A percentile compares a stretch with the other conserved stretches of the same genome.
Conservation (phyloP, 2,113 vertebrate species). For the Edolisoma coerulescens region DNA sequence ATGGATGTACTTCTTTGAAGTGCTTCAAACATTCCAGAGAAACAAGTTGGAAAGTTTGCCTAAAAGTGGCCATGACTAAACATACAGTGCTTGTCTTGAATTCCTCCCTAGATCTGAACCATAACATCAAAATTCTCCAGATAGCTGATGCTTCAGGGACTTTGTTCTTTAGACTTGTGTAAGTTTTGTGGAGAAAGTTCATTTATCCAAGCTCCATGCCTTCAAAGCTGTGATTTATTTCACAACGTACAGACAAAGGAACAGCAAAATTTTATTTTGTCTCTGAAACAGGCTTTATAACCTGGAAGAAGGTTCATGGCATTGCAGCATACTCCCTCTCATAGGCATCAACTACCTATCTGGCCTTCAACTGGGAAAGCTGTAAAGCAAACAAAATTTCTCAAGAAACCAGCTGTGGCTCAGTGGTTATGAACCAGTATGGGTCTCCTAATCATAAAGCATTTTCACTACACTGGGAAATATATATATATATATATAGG, state of each 20-base stretch:
- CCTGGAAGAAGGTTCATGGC: not conserved
- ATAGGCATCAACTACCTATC: not conserved
- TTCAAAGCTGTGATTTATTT: not conserved
- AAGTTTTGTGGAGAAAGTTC: not conserved
- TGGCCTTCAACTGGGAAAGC: not conserved
- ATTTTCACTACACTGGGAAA: not conserved
- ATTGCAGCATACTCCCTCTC: not conserved
- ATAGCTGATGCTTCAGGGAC: not conserved
- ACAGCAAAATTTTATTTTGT: not conserved
- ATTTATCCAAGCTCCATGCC: not conserved
- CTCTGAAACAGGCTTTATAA: not conserved
- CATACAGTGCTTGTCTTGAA: not conserved
- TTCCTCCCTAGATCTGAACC: not conserved
- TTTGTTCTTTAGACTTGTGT: not conserved
- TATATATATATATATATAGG: not conserved
- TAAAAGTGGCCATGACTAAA: not conserved
- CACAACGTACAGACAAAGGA: not conserved
- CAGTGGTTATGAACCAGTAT: not conserved
- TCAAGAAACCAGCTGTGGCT: not conserved
- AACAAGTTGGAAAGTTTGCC: not conserved
- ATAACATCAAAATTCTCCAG: not conserved
- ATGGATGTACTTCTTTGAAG: not conserved
- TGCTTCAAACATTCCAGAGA: not conserved
- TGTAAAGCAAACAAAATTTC: not conserved
- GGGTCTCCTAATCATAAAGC: not conserved